A percentile compares a stretch with the other conserved stretches of the same genome.
Conservation (phyloP, 1,140 invertebrate species). For the Cotesia typhae region DNA sequence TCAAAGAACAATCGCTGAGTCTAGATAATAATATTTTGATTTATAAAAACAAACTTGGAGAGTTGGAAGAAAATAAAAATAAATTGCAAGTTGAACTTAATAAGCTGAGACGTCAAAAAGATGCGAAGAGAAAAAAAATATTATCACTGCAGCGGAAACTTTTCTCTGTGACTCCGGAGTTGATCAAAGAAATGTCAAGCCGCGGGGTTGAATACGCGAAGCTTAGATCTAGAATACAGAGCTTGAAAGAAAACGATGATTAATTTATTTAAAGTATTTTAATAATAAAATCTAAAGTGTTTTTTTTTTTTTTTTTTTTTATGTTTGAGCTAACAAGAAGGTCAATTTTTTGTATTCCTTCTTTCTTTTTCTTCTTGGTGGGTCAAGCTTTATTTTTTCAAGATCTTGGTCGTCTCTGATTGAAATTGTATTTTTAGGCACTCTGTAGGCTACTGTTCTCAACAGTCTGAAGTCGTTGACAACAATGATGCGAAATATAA, state of each 20-base stretch:
- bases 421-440: slow-evolving; percentile 22
- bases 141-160: neutral
- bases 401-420: neutral
- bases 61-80: slow-evolving; percentile 5
- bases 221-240: slow-evolving; percentile 24
- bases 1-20: slow-evolving; percentile 28
- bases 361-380: neutral
- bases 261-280: too few species aligned
- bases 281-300: too few species aligned
- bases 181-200: slow-evolving; percentile 22
- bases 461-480: slow-evolving; percentile 45
- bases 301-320: too few species aligned
- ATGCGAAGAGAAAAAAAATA: slow-evolving; percentile 14
- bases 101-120: slow-evolving; percentile 9
- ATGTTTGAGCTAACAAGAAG: too few species aligned
- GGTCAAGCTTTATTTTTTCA: neutral
- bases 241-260: slow-evolving; percentile 31
- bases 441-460: slow-evolving; percentile 43
- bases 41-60: neutral
- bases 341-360: too few species aligned
- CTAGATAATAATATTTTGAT: slow-evolving; percentile 11
- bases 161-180: slow-evolving; percentile 30
- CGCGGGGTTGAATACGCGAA: neutral
- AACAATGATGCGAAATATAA: slow-evolving; percentile 41
- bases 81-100: slow-evolving; percentile 6